Evolutionary conservation across 2,797 vertebrate genomes (phyloP), one percentile per base, ranked within the genome.

Genomic region (Sebastes kiyomatsui): DNA sequence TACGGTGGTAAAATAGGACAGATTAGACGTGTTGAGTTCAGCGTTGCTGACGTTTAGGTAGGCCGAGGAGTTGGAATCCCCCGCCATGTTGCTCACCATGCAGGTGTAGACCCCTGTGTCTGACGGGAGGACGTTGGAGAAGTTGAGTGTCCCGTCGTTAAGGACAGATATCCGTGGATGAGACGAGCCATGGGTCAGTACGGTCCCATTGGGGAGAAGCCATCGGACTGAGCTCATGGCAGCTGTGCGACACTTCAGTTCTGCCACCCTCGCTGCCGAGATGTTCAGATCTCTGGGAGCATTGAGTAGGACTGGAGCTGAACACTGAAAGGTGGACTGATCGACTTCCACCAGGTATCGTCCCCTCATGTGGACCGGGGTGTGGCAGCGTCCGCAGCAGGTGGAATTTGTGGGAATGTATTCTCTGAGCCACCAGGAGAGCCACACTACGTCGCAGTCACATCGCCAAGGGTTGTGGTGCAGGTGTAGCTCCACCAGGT

Each of bases 401-500:
- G 97, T 98, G 59, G 98, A 99, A 87, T 99, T 99, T 86, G 98
- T 99, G 90, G 98, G 98, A 90, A 99, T 98, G 90, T 97, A 97
- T 92, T 99, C 98, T 87, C 98, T 93, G 56, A 99, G 94, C 98
- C 98, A 99, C 96, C 97, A 97, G 10, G 98, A 96, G 28, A 99
- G 96, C 98, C 98, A 99, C 82, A 99, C 96, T 49, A 98, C 97
- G 92, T 99, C 97, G 85, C 98, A 99, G 91, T 99, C 97, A 76
- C 98, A 99, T 80, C 95, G 96, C 98, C 98, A 99, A 7, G 98
- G 98, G 93, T 99, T 99, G 94, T 99, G 98, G 94, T 99, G 98
- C 80, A 99, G 93, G 89, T 99, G 98, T 72, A 99, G 91, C 93
- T 99, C 98, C 93, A 99, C 98, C 90, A 99, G 94, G 92, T 99